Percentiles rank a stretch among this genome's conserved stretches.
These are phyloP conservation scores for Premnoplex brunnescens DNA, from an alignment of 2,797 vertebrate genomes.

Conservation along the genomic window DNA sequence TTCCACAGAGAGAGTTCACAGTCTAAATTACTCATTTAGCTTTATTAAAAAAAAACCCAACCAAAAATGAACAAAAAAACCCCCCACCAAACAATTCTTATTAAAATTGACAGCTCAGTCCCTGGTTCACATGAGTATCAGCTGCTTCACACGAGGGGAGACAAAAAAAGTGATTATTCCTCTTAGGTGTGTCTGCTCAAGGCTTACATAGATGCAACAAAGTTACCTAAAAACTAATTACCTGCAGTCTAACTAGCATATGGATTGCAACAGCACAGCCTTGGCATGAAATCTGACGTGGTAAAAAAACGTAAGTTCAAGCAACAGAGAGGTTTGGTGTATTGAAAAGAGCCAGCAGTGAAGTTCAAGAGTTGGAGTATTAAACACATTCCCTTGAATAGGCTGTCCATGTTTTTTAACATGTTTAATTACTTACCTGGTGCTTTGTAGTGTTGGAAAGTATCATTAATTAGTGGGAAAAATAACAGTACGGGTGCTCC, in stretches of 20 bases:
- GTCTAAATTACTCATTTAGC: background rate
- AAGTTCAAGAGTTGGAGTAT: background rate
- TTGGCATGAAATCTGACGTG: background rate
- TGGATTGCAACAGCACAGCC: background rate
- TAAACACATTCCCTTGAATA: background rate
- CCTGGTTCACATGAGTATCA: background rate
- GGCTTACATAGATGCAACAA: background rate
- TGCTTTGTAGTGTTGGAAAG: slow-evolving; percentile 81
- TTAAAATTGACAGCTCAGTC: background rate
- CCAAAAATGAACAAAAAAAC: too few relatives aligned
- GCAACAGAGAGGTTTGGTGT: background rate
- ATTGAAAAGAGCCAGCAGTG: background rate
- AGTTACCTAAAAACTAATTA: background rate
- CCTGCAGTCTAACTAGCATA: background rate
- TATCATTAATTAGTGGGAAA: slow-evolving; percentile 83
- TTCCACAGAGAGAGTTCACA: background rate
- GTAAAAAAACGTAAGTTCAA: background rate
- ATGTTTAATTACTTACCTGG: slow-evolving; percentile 75
- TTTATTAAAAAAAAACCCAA: background rate
- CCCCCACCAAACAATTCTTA: background rate
- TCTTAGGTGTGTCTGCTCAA: background rate
- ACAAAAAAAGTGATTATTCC: background rate
- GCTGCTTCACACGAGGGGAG: background rate
- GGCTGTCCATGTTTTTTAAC: background rate
- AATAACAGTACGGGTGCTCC: slow-evolving; percentile 81